Conservation (phyloP, 1,140 invertebrate genomes). For the Drosophila truncata region DNA sequence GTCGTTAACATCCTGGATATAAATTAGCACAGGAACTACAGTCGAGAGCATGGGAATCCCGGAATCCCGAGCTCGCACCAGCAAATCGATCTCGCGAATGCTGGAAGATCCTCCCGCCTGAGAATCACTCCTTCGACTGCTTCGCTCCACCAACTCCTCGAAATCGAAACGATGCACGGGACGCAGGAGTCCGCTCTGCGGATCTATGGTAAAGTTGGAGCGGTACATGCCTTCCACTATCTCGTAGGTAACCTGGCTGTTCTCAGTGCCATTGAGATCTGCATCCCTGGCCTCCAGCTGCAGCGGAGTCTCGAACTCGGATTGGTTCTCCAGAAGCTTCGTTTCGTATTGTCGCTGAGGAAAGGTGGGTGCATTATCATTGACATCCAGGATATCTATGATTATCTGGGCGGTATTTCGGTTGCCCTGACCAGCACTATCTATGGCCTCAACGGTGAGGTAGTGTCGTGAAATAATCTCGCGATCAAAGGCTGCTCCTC, state of each 20-base stretch:
- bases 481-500: slow-evolving; percentile 92
- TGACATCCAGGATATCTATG: slow-evolving; percentile 94
- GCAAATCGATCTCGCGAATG: slow-evolving; percentile 90
- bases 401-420: slow-evolving; percentile 94
- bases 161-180: slow-evolving; percentile 92
- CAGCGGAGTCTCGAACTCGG: slow-evolving; percentile 91
- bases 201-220: slow-evolving; percentile 93
- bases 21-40: slow-evolving; percentile 91
- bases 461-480: slow-evolving; percentile 95
- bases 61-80: slow-evolving; percentile 92
- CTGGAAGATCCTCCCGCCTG: slow-evolving; percentile 84
- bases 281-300: slow-evolving; percentile 93
- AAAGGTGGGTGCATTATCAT: slow-evolving; percentile 94
- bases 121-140: slow-evolving; percentile 20
- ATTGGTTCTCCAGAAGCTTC: slow-evolving; percentile 92
- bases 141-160: slow-evolving; percentile 87
- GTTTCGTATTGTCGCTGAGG: slow-evolving; percentile 93
- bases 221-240: slow-evolving; percentile 91
- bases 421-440: slow-evolving; percentile 94
- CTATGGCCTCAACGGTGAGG: slow-evolving; percentile 96
- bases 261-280: slow-evolving; percentile 95
- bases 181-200: slow-evolving; percentile 89
- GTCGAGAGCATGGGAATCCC: slow-evolving; percentile 91
- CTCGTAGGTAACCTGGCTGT: slow-evolving; percentile 94
- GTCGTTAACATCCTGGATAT: slow-evolving; percentile 95